phyloP scores from a whole-genome alignment of 2,797 vertebrate genomes.

The Coccyzus lansbergi region DNA sequence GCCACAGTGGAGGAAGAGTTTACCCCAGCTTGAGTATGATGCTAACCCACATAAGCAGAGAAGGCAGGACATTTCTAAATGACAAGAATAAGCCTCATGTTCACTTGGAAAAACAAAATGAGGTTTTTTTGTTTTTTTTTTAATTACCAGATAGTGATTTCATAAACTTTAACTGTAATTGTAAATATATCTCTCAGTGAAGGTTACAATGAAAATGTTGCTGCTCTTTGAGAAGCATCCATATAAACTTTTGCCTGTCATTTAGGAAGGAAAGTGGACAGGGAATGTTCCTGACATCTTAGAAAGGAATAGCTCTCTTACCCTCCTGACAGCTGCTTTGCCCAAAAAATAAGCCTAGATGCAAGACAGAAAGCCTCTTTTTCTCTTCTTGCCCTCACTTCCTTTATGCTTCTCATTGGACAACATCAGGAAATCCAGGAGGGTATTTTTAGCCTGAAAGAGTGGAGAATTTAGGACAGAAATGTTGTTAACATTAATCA shows the following conservation, averaged over 20 bases:
- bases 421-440: not conserved
- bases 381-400: not conserved
- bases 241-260: not conserved
- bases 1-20: not conserved
- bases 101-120: not conserved
- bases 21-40: not conserved
- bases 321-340: not conserved
- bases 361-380: not conserved
- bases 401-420: not conserved
- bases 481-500: slow-evolving; percentile 22
- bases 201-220: not conserved
- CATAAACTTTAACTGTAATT: not conserved
- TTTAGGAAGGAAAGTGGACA: not conserved
- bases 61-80: not conserved
- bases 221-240: not conserved
- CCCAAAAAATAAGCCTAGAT: not conserved
- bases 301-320: not conserved
- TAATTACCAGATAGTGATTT: not conserved
- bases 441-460: slow-evolving; percentile 10
- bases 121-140: too few relatives aligned
- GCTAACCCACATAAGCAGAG: not conserved
- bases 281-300: not conserved
- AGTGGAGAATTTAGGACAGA: slow-evolving; percentile 50
- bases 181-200: not conserved
- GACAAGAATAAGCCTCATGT: not conserved